Evolutionary conservation across 1,140 invertebrate species (phyloP).

Genomic region (Megathymus violae): DNA sequence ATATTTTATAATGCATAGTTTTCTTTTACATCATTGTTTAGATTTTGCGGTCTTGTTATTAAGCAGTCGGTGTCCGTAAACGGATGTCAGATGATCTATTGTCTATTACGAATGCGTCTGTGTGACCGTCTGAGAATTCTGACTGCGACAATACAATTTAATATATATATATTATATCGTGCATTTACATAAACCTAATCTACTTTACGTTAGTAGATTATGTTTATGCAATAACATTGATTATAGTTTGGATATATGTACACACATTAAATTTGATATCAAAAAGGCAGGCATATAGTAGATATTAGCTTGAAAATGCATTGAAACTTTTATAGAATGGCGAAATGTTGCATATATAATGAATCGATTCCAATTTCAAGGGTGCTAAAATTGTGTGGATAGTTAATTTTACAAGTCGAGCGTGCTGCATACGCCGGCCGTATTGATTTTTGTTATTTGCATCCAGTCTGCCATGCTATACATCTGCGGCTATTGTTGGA

Average conservation of each 20-base stretch:
- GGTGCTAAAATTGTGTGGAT: conserved; percentile 57
- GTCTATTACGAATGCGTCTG: conserved; percentile 57
- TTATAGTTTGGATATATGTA: no score
- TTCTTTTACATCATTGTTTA: conserved; percentile 39
- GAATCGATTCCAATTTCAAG: conserved; percentile 25
- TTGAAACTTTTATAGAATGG: conserved; percentile 2
- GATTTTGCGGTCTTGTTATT: conserved; percentile 55
- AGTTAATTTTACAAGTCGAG: conserved; percentile 76
- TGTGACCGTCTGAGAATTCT: conserved; percentile 62
- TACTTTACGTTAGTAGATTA: no score
- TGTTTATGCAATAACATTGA: no score
- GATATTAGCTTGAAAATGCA: neutral
- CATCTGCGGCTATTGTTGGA: conserved; percentile 76
- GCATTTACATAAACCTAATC: no score
- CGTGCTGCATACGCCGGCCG: conserved; percentile 59
- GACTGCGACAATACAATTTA: conserved; percentile 44
- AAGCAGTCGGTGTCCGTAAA: conserved; percentile 60
- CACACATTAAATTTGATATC: neutral
- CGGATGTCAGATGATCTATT: conserved; percentile 76
- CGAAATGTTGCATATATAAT: conserved; percentile 26
- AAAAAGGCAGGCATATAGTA: neutral
- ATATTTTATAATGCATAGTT: conserved; percentile 37
- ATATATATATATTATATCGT: no score
- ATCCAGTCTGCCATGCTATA: conserved; percentile 75
- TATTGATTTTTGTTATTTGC: conserved; percentile 84